Conservation (phyloP, 2,797 vertebrate species). For the Botia almorhae region DNA sequence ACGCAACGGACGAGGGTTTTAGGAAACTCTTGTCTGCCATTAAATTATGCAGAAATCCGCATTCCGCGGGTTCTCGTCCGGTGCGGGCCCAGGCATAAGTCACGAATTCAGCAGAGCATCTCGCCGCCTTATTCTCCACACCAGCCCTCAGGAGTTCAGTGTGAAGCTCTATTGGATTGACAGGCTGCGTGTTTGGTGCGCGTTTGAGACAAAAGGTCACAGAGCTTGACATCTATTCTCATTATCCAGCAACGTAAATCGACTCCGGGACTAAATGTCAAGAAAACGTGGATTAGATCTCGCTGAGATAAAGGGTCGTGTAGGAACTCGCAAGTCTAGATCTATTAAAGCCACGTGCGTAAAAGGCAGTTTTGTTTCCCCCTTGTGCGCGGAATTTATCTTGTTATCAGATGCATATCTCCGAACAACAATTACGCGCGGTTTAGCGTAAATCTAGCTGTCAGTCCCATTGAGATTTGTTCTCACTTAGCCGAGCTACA, state of each 20-base stretch:
- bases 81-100: background rate
- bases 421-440: background rate
- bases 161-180: conserved; percentile 37
- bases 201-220: conserved; percentile 54
- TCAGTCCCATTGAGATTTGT: conserved; percentile 39
- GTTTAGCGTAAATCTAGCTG: conserved; percentile 40
- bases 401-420: conserved; percentile 14
- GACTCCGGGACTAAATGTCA: conserved; percentile 54
- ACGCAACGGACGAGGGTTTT: background rate
- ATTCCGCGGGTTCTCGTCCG: background rate
- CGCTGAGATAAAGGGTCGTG: conserved; percentile 8
- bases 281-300: conserved; percentile 50
- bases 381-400: background rate
- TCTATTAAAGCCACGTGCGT: background rate
- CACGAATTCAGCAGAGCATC: background rate
- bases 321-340: conserved; percentile 16
- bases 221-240: conserved; percentile 41
- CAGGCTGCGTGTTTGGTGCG: conserved; percentile 37
- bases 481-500: conserved; percentile 42
- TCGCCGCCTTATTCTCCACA: background rate
- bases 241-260: conserved; percentile 52
- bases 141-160: background rate
- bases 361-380: background rate
- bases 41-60: background rate
- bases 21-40: background rate